Evolutionary conservation across 2,113 vertebrate species (phyloP), one percentile per base, ranked within the genome.

Genomic region (Arvicanthis niloticus): DNA sequence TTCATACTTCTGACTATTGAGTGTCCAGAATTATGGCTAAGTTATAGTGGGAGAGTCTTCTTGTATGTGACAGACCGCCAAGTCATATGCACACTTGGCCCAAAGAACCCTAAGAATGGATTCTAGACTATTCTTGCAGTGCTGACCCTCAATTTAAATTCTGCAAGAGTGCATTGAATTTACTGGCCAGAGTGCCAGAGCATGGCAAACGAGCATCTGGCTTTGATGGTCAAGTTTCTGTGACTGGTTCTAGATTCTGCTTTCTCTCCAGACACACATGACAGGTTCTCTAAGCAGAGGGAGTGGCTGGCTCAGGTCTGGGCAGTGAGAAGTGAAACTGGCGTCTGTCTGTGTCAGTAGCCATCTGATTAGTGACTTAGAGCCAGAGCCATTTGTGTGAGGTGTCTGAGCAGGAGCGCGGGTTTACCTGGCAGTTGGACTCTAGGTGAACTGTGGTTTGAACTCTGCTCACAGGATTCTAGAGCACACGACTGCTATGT

Each of bases 61-160:
- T 77, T 68, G 67, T 68, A n/a, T 45, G 31, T 58, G 45, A 42
- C 24, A 78, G 56, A 75, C 45, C 82, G 45, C 29, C 29, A 65
- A 17, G 26, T 88, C 70, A 31, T 56, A 76, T 19, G 21, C 34
- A 73, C 42, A 37, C 6, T 22, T 81, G 56, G 22, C 19, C 17
- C n/a, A 77, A 58, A 92, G 29, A 58, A 26, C 7, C 58, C 13
- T 77, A 77, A 60, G 75, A 90, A 88, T 70, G 81, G 87, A 80
- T 94, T 92, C 93, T 95, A 88, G 96, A 42, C 24, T 91, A 37
- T 88, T 42, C 40, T 77, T 90, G 29, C 11, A 84, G 40, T n/a
- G 45, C 53, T 68, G 89, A 24, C 45, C 84, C 34, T 91, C 56
- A 51, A 70, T 58, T 93, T 73, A 82, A 53, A 77, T 80, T 92